A percentile compares a stretch with the other conserved stretches of the same genome.
phyloP scores from a whole-genome alignment of 1,140 invertebrate species.

The Contarinia nasturtii region DNA sequence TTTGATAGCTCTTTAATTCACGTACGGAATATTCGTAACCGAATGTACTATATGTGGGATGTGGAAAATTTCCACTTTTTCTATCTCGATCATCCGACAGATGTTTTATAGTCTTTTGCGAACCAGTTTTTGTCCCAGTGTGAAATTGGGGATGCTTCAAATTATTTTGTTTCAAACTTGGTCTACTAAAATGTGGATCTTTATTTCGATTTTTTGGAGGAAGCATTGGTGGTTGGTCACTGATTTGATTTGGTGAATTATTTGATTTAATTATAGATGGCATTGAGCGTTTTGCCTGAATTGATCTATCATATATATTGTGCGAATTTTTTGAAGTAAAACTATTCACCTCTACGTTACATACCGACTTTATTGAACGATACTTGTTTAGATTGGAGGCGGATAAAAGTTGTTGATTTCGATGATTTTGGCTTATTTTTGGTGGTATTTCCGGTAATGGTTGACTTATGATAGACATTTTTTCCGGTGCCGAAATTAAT shows the following conservation, averaged over 20 bases:
- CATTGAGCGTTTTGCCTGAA: neutral
- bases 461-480: conserved; percentile 19
- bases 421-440: conserved; percentile 8
- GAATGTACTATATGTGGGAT: conserved; percentile 8
- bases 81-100: neutral
- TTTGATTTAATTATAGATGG: neutral
- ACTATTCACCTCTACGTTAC: conserved; percentile 10
- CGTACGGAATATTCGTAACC: conserved; percentile 1
- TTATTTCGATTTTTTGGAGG: conserved; percentile 23
- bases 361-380: conserved; percentile 8
- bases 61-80: no score
- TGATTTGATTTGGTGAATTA: neutral
- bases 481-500: neutral
- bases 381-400: conserved; percentile 21
- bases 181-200: conserved; percentile 7
- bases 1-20: neutral
- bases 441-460: conserved; percentile 21
- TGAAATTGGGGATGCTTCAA: conserved; percentile 17
- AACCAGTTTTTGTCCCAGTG: conserved; percentile 12
- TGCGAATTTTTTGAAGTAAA: conserved; percentile 8
- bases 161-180: conserved; percentile 13
- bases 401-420: conserved; percentile 21
- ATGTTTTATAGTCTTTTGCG: conserved; percentile 5
- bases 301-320: neutral
- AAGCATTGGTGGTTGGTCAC: conserved; percentile 17